phyloP scores from a whole-genome alignment of 2,888 invertebrate genomes.

The Phortica okadai region DNA sequence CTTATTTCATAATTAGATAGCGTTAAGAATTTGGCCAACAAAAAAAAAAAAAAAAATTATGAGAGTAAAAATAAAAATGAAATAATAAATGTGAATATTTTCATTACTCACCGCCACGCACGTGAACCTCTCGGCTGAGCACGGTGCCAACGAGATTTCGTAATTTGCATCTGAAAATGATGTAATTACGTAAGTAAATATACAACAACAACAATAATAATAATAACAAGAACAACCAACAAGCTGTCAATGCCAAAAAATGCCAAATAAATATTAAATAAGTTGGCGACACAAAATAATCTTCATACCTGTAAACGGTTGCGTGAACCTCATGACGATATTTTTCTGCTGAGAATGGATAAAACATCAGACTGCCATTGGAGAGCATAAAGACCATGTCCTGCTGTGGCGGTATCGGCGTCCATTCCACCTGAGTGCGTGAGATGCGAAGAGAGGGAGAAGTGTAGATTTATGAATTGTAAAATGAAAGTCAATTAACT shows the following conservation, averaged over 20 bases:
- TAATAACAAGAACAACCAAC: not conserved
- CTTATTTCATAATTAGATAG: conserved; percentile 22
- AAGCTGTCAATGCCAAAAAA: not conserved
- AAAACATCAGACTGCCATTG: conserved; percentile 91
- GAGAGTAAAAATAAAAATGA: not conserved
- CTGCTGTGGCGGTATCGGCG: conserved; percentile 82
- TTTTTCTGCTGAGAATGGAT: conserved; percentile 87
- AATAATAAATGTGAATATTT: not conserved
- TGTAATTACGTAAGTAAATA: conserved; percentile 18
- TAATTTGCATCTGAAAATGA: conserved; percentile 78
- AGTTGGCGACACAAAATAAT: not conserved
- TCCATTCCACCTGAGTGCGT: conserved; percentile 83
- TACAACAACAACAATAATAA: conserved; percentile 1
- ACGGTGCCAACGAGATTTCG: conserved; percentile 85
- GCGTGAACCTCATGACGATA: conserved; percentile 91
- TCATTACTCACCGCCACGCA: conserved; percentile 87
- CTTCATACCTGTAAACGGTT: conserved; percentile 84
- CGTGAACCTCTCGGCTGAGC: conserved; percentile 90
- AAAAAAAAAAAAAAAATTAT: not conserved
- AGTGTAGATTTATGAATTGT: not conserved
- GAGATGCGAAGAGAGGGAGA: not conserved
- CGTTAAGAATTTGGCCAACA: not conserved
- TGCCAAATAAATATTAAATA: conserved; percentile 18
- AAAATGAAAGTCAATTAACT: conserved; percentile 61
- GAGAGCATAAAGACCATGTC: conserved; percentile 86